Evolutionary conservation across 1,140 invertebrate genomes (phyloP), one percentile per base, ranked within the genome.

Genomic region (Arctopsyche grandis): DNA sequence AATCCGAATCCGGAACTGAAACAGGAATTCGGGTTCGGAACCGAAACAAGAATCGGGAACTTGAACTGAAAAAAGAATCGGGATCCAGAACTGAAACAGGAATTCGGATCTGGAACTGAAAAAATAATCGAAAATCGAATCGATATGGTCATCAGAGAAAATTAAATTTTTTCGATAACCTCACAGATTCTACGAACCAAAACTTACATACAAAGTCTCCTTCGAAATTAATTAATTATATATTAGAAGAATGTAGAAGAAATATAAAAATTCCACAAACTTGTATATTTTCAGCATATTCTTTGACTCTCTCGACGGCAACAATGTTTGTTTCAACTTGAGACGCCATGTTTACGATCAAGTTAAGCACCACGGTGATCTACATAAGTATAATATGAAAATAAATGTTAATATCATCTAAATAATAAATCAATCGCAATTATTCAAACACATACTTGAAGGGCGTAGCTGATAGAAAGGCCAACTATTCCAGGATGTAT

Each of bases 251-350:
- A 9, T 21, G 16, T 60, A 60, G 19, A 9, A 60, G 9, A 22
- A 19, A 29, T 9, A 24, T 75, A 4, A 3, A 14, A 52, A 12
- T 5, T 75, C 10, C 3, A 56, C 60, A 66, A 83, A 90, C 91
- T 84, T 93, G 91, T 75, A 91, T 89, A 0, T 94, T 95, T 86
- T 98, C 95, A 0, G 94, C 92, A 85, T 99, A 99, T 85, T 99
- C 98, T 85, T 97, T 97, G 81, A 99, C 97, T 86, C 98, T 92
- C 87, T 99, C 98, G 0, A 99, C 97, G 10, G 97, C 96, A 0
- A 99, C 97, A 81, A 99, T 98, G 85, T 99, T 99, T 0, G 97
- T 98, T 89, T 99, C 98, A 29, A 99, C 93, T 83, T 99, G 97
- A 9, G 96, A 96, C 0, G 96, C 96, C 96, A 99, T 98, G 78